Evolutionary conservation across 2,113 vertebrate species (phyloP).

Genomic region (Rhinolophus sinicus): DNA sequence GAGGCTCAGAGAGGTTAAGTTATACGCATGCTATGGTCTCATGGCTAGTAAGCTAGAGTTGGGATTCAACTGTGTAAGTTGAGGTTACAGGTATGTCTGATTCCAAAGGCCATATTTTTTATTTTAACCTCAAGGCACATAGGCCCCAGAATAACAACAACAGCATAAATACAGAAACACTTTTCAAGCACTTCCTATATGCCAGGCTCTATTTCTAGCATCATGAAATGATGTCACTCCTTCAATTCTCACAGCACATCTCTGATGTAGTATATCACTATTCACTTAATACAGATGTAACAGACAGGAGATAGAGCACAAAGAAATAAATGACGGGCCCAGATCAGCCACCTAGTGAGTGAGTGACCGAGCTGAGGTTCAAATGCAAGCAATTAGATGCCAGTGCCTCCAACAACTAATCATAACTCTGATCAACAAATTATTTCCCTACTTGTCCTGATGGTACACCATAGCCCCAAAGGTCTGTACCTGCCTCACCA

Average conservation of each 20-base stretch:
- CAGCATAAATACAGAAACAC: background rate
- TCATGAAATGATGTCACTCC: background rate
- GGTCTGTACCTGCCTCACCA: background rate
- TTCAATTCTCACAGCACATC: background rate
- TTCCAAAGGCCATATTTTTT: background rate
- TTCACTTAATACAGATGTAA: background rate
- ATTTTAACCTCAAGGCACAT: background rate
- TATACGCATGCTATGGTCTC: background rate
- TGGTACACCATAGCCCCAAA: background rate
- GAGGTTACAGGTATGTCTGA: background rate
- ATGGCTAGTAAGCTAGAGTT: background rate
- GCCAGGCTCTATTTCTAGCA: background rate
- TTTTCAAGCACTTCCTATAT: background rate
- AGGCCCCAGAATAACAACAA: background rate
- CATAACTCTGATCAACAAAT: accelerated
- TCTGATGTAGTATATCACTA: background rate
- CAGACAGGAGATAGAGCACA: background rate
- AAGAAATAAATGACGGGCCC: background rate
- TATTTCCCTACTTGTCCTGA: background rate
- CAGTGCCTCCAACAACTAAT: background rate
- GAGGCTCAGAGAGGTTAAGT: background rate
- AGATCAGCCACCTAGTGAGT: background rate
- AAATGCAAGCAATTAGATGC: background rate
- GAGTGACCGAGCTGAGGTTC: background rate
- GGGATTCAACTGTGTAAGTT: background rate